Evolutionary conservation across 2,113 vertebrate genomes (phyloP).

Genomic region (Perccottus glenii): DNA sequence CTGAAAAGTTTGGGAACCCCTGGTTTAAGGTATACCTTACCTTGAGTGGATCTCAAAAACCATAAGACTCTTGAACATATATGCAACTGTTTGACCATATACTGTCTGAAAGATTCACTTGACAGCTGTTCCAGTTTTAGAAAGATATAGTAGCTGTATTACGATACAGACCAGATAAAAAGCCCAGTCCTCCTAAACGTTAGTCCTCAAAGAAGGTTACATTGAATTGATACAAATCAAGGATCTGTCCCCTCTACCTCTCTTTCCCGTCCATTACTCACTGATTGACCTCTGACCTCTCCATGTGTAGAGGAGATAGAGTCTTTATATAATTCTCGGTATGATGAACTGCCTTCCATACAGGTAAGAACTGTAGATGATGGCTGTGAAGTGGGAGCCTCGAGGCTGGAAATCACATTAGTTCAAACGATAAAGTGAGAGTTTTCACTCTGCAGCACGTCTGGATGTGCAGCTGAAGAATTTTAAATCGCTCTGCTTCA

Average conservation of each 20-base stretch:
- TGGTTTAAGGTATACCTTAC: no score
- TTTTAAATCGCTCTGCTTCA: no score
- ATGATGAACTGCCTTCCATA: neutral
- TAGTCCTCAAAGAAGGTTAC: constrained; percentile 1
- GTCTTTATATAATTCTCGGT: neutral
- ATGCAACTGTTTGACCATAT: no score
- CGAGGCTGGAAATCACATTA: constrained; percentile 14
- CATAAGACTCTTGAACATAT: no score
- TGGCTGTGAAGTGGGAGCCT: neutral
- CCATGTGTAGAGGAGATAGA: constrained; percentile 4
- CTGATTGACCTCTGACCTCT: constrained; percentile 30
- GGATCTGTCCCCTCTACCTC: constrained; percentile 2
- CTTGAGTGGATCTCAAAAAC: no score
- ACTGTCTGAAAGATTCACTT: no score
- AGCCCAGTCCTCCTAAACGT: neutral
- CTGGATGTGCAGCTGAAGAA: no score
- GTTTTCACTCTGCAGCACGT: constrained; percentile 1
- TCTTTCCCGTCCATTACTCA: constrained; percentile 15
- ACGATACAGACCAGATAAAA: neutral
- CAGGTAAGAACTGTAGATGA: constrained; percentile 16
- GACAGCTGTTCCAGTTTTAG: neutral
- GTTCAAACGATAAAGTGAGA: constrained; percentile 13
- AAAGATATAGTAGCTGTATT: neutral
- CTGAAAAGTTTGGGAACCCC: no score
- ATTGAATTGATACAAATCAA: constrained; percentile 26